Evolutionary conservation across 2,797 vertebrate species (phyloP), one percentile per base, ranked within the genome.

Genomic region (Echeneis naucrates): DNA sequence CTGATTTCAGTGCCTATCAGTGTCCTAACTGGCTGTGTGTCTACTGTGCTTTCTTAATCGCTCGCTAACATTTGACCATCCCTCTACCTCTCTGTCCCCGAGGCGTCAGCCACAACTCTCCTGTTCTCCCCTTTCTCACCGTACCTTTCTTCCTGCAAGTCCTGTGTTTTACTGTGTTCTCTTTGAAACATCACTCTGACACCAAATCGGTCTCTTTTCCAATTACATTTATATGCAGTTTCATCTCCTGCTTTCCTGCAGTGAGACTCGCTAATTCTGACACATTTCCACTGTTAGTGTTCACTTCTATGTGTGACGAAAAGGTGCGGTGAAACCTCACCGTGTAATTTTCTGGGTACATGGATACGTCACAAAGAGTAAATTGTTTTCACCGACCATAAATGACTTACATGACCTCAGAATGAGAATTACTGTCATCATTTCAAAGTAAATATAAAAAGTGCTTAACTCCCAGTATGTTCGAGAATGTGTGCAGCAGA

Each of bases 1-100:
- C 82, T 87, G 88, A 85, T 87, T 85, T 89, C 89, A 88, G 89
- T 88, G 86, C 79, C 85, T 79, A 89, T 89, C 89, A 86, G 78
- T 78, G 67, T 77, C 82, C 86, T 90, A 90, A 92, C 80, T 85
- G 87, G 85, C 87, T 88, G 78, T 11, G 5, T 75, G 79, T 87
- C 86, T 38, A 44, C 77, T 84, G 70, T 60, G 51, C 74, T 80
- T 80, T 84, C 81, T 80, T 82, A 56, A 56, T 77, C 80, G 77
- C 69, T 57, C 51, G 2, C 69, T 59, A 62, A 74, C 54, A 24
- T 67, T 72, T 69, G 71, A 62, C 81, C 68, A 55, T 86, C 67
- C 77, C 60, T 57, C 58, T 66, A 17, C 78, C 69, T 48, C 40
- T 52, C 68, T 66, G 24, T 70, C 61, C 68, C 50, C 1, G 13